Evolutionary conservation across 2,797 vertebrate species (phyloP), one percentile per base, ranked within the genome.

Genomic region (Manis crassicaudata): DNA sequence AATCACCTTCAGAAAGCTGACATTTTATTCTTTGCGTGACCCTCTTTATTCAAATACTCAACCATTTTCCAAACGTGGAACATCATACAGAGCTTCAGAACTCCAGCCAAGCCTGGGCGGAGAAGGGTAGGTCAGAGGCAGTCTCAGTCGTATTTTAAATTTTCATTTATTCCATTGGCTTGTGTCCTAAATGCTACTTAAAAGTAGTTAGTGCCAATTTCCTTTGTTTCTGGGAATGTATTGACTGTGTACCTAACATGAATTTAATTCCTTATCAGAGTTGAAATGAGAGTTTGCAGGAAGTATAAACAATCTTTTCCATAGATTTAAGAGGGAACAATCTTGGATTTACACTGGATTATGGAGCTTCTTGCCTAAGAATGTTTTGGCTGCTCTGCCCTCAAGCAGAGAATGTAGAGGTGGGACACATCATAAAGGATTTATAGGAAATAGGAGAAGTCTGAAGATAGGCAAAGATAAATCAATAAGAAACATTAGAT

Each of bases 81-180:
- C 58, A 50, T 92, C 67, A 35, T 52, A 50, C 60, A 18, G 82
- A 72, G 60, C 6, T 29, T 88, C 89, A 93, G 83, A 96, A 93
- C 94, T 90, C 82, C 72, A 95, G 96, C 79, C 73, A 96, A 96
- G 96, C 29, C 17, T 56, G 21, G 25, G n/a, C 35, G 29, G 60
- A 87, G 88, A 95, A 52, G 70, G 54, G 62, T 70, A 52, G 70
- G 79, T 76, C 83, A 40, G 76, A 96, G 60, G 63, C 35, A 3
- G 62, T 37, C 92, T 81, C 92, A 14, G 23, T 90, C 94, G 67
- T 70, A 91, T 94, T 88, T 95, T 65, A 95, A 40, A 65, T 84
- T 85, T 94, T 96, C 92, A 94, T 94, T 97, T 97, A 91, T 96
- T 96, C 94, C 84, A 92, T 17, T 95, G 91, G 83, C 87, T 60